Conservation (phyloP, 2,888 invertebrate genomes). For the Apotomis betuletana region DNA sequence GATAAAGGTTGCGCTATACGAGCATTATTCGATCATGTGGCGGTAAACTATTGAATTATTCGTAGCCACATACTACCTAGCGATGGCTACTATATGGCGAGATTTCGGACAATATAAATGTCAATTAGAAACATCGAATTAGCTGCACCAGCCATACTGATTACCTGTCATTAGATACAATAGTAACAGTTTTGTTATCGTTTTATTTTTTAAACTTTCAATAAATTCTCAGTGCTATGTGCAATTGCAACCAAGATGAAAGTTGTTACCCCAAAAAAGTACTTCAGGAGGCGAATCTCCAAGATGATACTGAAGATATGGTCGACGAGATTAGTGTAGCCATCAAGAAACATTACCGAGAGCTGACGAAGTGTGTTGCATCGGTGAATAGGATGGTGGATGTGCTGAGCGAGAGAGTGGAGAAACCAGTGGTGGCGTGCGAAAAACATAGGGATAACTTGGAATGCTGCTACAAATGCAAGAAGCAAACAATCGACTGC, state of each 20-base stretch:
- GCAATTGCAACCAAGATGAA: constrained; percentile 38
- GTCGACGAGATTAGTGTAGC: constrained; percentile 43
- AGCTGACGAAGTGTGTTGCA: constrained; percentile 45
- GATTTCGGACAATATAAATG: too few relatives aligned
- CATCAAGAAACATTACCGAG: constrained; percentile 46
- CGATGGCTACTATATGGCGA: too few relatives aligned
- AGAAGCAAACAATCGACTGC: constrained; percentile 49
- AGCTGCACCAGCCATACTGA: constrained; percentile 17
- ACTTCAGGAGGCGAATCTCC: constrained; percentile 42
- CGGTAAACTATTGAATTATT: too few relatives aligned
- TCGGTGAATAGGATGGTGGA: constrained; percentile 41
- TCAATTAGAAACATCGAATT: too few relatives aligned
- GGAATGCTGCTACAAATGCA: constrained; percentile 47
- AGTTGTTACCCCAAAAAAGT: constrained; percentile 44
- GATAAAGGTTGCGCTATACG: too few relatives aligned
- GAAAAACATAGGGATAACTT: constrained; percentile 43
- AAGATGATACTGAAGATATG: constrained; percentile 40
- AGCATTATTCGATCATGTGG: too few relatives aligned
- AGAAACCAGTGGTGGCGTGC: constrained; percentile 41
- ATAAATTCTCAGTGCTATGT: constrained; percentile 27
- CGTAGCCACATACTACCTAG: too few relatives aligned
- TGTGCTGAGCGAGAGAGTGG: constrained; percentile 10
- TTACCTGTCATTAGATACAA: neutral
- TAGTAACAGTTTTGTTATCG: constrained; percentile 6
- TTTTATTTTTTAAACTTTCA: constrained; percentile 9